Evolutionary conservation across 2,797 vertebrate species (phyloP).

Genomic region (Anguilla megastoma): DNA sequence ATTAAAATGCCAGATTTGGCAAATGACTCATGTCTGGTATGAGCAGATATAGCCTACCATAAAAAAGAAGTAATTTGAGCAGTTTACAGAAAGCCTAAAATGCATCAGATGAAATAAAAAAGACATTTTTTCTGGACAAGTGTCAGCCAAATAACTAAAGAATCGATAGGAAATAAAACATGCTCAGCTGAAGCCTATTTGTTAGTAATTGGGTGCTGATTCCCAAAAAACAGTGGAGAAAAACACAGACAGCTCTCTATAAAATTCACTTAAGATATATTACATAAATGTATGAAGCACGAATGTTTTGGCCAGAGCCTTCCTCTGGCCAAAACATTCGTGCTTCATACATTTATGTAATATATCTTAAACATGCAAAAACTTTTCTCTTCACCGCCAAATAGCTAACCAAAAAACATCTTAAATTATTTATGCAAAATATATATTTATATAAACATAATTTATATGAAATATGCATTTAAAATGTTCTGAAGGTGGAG

Average conservation of each 20-base stretch:
- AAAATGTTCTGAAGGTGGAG: background rate
- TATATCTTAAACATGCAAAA: too few species aligned
- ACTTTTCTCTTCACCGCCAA: too few species aligned
- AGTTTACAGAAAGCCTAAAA: background rate
- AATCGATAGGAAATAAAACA: too few species aligned
- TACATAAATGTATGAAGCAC: too few species aligned
- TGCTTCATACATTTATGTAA: too few species aligned
- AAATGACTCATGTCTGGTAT: slow-evolving; percentile 23
- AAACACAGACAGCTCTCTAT: too few species aligned
- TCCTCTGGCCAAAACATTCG: too few species aligned
- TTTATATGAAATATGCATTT: background rate
- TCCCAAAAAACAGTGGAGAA: too few species aligned
- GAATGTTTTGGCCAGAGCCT: too few species aligned
- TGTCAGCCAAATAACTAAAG: background rate
- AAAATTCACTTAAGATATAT: too few species aligned
- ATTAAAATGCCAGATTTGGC: background rate
- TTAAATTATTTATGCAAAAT: background rate
- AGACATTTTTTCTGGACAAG: background rate
- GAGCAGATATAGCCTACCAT: background rate
- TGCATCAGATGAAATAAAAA: background rate
- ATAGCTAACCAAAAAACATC: background rate
- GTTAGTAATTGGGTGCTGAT: too few species aligned
- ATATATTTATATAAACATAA: background rate
- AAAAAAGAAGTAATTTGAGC: background rate
- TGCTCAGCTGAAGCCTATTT: too few species aligned